phyloP scores from a whole-genome alignment of 2,113 vertebrate species.

The Podarcis raffonei region DNA sequence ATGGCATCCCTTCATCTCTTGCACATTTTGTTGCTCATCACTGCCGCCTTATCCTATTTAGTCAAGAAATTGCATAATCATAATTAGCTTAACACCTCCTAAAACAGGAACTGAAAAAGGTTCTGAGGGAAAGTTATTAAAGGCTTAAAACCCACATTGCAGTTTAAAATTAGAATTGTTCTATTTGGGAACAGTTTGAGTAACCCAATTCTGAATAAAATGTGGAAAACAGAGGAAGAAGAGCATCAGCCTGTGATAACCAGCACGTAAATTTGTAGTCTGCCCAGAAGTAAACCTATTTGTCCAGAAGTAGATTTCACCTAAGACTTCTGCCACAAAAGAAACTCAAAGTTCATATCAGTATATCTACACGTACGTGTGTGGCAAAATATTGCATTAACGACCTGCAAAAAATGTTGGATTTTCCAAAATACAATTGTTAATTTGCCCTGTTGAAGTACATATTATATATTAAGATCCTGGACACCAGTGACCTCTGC shows the following conservation, averaged over 20 bases:
- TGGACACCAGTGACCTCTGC: slow-evolving; percentile 45
- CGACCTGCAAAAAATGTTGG: not conserved
- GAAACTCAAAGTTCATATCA: not conserved
- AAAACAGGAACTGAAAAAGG: not conserved
- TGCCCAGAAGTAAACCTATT: not conserved
- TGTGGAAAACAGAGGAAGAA: not conserved
- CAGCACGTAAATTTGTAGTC: not conserved
- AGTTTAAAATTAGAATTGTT: not conserved
- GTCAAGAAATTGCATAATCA: not conserved
- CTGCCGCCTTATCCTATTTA: not conserved
- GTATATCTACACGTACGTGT: too few relatives aligned
- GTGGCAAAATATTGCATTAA: not conserved
- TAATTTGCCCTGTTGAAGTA: not conserved
- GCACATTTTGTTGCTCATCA: not conserved
- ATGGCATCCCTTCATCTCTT: not conserved
- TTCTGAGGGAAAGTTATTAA: not conserved
- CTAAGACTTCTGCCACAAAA: not conserved
- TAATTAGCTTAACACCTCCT: not conserved
- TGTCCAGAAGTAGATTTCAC: not conserved
- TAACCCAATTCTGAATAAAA: not conserved
- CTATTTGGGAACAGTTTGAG: not conserved
- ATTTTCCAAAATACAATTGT: not conserved
- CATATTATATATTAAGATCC: not conserved
- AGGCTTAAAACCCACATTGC: not conserved
- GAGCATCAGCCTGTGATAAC: not conserved